Evolutionary conservation across 2,888 invertebrate genomes (phyloP).

Genomic region (Tiphia femorata): DNA sequence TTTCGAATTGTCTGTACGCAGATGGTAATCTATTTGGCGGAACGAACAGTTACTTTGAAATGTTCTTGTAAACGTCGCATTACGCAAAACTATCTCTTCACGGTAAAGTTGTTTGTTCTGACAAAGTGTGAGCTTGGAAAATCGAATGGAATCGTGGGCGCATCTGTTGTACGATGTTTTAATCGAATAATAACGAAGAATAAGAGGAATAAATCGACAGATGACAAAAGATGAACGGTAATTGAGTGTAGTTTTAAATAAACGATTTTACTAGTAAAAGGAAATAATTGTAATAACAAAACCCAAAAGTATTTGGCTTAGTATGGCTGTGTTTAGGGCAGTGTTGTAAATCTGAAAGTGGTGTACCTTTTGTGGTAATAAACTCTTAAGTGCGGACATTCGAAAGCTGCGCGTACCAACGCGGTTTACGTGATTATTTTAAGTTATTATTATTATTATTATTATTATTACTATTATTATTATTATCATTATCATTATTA

Average conservation of each 20-base stretch:
- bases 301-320: conserved; percentile 74
- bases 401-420: conserved; percentile 51
- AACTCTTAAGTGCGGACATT: conserved; percentile 46
- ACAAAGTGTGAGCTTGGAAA: neutral
- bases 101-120: too few species aligned
- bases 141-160: conserved; percentile 17
- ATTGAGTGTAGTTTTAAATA: conserved; percentile 40
- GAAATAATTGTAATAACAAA: conserved; percentile 54
- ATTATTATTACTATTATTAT: conserved; percentile 7
- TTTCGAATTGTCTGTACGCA: too few species aligned
- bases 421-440: conserved; percentile 1
- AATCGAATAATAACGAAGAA: conserved; percentile 3
- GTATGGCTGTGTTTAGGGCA: conserved; percentile 73
- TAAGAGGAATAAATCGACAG: conserved; percentile 7
- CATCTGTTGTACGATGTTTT: conserved; percentile 18
- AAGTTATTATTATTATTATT: neutral
- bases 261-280: conserved; percentile 41
- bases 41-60: too few species aligned
- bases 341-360: conserved; percentile 61
- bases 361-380: conserved; percentile 52
- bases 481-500: conserved; percentile 3
- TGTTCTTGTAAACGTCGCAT: too few species aligned
- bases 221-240: conserved; percentile 11
- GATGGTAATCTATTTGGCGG: too few species aligned
- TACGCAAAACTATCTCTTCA: too few species aligned